These are phyloP conservation scores for Coregonus suidteri DNA, from an alignment of 2,797 vertebrate genomes.

Conservation along the genomic window DNA sequence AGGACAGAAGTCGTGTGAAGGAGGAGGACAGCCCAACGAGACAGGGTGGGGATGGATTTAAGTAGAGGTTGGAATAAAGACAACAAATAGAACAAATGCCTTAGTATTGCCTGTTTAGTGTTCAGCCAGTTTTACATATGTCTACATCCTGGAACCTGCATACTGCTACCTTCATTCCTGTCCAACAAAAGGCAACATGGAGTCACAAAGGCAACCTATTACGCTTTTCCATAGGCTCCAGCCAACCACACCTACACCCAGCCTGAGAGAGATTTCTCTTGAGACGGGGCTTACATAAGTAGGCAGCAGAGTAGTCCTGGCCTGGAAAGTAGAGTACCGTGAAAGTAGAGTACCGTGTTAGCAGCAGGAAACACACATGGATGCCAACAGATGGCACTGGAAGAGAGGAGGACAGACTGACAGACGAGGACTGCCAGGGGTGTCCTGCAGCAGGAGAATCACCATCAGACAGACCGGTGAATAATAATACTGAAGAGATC, in stretches of 20 bases:
- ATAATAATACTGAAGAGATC: background rate
- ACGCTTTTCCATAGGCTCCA: conserved; percentile 19
- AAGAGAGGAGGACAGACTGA: conserved; percentile 63
- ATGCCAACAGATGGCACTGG: conserved; percentile 66
- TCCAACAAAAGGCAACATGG: conserved; percentile 56
- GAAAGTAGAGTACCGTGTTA: conserved; percentile 52
- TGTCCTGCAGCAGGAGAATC: conserved; percentile 54
- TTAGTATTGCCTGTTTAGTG: background rate
- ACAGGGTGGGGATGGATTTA: background rate
- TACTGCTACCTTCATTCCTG: conserved; percentile 19
- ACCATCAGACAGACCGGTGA: background rate
- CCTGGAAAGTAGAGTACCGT: conserved; percentile 59
- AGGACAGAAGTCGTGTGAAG: background rate
- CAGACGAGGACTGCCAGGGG: conserved; percentile 68
- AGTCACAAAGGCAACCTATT: conserved; percentile 55
- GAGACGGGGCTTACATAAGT: conserved; percentile 72
- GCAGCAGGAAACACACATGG: background rate
- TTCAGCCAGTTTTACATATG: background rate
- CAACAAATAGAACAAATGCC: background rate
- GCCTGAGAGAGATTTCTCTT: conserved; percentile 67
- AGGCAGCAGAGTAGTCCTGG: conserved; percentile 58
- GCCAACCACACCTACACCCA: conserved; percentile 59
- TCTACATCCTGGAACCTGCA: conserved; percentile 3
- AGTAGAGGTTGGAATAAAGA: background rate
- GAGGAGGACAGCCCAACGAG: background rate